Evolutionary conservation across 2,888 invertebrate genomes (phyloP).

Genomic region (Napeogenes sylphis): DNA sequence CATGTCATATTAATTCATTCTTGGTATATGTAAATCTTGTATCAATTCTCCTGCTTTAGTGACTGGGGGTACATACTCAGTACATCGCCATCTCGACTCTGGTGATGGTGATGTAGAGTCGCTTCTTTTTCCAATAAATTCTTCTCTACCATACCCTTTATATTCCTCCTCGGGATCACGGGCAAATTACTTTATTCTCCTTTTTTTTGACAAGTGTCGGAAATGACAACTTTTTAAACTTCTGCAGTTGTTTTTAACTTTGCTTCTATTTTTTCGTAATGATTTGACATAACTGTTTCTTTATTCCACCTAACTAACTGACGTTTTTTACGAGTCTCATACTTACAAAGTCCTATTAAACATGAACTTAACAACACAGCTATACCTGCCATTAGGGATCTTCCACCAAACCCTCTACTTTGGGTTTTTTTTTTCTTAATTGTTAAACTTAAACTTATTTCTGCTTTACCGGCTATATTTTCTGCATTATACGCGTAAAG

Average conservation of each 20-base stretch:
- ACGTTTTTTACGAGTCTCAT: constrained; percentile 80
- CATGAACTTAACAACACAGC: constrained; percentile 83
- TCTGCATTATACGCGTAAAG: constrained; percentile 87
- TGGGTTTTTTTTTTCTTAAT: constrained; percentile 82
- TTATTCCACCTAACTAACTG: constrained; percentile 73
- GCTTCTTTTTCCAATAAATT: constrained; percentile 43
- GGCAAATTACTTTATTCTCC: constrained; percentile 86
- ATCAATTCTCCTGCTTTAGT: constrained; percentile 49
- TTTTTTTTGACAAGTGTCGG: constrained; percentile 73
- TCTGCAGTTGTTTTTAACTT: constrained; percentile 72
- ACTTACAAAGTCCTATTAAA: constrained; percentile 81
- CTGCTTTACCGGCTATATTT: constrained; percentile 87
- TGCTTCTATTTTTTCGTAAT: constrained; percentile 88
- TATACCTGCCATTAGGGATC: constrained; percentile 81
- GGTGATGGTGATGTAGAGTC: constrained; percentile 54
- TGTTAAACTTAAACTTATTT: constrained; percentile 84
- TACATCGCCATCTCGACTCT: constrained; percentile 53
- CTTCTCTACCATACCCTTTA: constrained; percentile 55
- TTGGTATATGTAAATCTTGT: constrained; percentile 82
- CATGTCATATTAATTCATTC: constrained; percentile 75
- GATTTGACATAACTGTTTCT: constrained; percentile 69
- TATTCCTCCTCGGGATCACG: constrained; percentile 82
- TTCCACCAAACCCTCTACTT: constrained; percentile 77
- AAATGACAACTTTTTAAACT: constrained; percentile 51
- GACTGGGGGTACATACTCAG: constrained; percentile 49